Percentiles rank a stretch among this genome's conserved stretches.
Evolutionary conservation across 2,113 vertebrate genomes (phyloP).

Genomic region (Melanerpes aurifrons): DNA sequence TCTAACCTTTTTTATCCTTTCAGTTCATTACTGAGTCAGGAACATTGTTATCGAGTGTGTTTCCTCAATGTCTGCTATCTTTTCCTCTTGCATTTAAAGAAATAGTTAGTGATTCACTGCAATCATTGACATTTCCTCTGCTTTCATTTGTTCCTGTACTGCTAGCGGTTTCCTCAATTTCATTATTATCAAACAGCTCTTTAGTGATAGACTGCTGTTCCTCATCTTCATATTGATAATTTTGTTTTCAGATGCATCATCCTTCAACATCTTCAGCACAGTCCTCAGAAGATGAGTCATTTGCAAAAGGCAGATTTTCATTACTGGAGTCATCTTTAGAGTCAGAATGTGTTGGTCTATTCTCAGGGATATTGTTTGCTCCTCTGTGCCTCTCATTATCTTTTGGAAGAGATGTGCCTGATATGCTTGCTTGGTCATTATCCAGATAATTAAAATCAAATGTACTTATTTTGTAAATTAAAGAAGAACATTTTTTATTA

Average conservation of each 20-base stretch:
- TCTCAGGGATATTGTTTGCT: constrained; percentile 78
- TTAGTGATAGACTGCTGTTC: constrained; percentile 77
- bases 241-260: constrained; percentile 80
- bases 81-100: constrained; percentile 66
- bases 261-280: constrained; percentile 74
- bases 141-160: constrained; percentile 75
- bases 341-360: constrained; percentile 76
- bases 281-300: constrained; percentile 79
- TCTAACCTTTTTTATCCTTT: constrained; percentile 17
- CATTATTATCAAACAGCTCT: constrained; percentile 78
- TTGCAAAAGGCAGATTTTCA: constrained; percentile 78
- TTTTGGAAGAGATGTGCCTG: constrained; percentile 77
- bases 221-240: constrained; percentile 81
- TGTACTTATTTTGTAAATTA: constrained; percentile 82
- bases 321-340: constrained; percentile 75
- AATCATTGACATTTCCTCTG: constrained; percentile 72
- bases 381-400: constrained; percentile 79
- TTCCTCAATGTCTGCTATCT: constrained; percentile 56
- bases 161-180: constrained; percentile 73
- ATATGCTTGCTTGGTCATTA: constrained; percentile 79
- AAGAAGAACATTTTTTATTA: constrained; percentile 78
- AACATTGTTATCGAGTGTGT: constrained; percentile 15
- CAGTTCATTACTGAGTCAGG: constrained; percentile 19
- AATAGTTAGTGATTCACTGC: constrained; percentile 65
- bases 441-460: constrained; percentile 83